Base-by-base conservation (phyloP, 2,888 invertebrate genomes). In the Drosophila diplacantha region DNA sequence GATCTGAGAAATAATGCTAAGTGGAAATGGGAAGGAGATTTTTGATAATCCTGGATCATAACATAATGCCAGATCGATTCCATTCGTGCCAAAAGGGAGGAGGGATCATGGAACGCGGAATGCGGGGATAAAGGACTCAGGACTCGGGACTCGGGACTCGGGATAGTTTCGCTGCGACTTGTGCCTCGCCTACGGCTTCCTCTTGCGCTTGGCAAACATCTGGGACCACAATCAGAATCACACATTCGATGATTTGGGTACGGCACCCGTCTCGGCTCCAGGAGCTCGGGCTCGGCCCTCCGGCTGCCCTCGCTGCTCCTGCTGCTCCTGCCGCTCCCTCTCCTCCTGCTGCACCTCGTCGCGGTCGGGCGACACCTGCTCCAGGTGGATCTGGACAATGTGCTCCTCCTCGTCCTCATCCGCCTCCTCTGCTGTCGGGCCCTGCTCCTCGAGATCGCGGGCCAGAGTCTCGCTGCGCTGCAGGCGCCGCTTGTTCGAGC, bases 381-480 rank as follows among this genome's bases (percentile, higher is more conserved):
- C 71, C 44, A 73, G 39, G 7, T 84, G 84, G 5, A 85, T 69
- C 46, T 83, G 73, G 9, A 82, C 75, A 11, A 75, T 44, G 14
- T 80, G 71, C 16, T 64, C 64, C 16, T 73, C 58, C 4, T 81
- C 85, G 4, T 20, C 56, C 34, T 64, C 70, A 5, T 85, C 85
- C 34, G 74, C 47, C 37, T 85, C 86, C 5, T 77, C 70, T 12
- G 82, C 86, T 26, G 16, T 14, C 24, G 37, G 24, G 16, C 43
- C 26, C 43, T 66, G 68, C 49, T 83, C 84, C 5, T 83, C 86
- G 3, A 80, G 41, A 41, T 86, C 87, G 3, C 81, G 71, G 34
- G 85, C 87, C 34, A 87, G 37, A 0, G 87, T 87, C 64, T 87
- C 87, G 61, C 87, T 85, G 52, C 87, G 85, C 51, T 83, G 68